Percentiles rank a stretch among this genome's conserved stretches.
These are phyloP conservation scores for Megathymus violae DNA, from an alignment of 1,140 invertebrate species.

Conservation along the genomic window DNA sequence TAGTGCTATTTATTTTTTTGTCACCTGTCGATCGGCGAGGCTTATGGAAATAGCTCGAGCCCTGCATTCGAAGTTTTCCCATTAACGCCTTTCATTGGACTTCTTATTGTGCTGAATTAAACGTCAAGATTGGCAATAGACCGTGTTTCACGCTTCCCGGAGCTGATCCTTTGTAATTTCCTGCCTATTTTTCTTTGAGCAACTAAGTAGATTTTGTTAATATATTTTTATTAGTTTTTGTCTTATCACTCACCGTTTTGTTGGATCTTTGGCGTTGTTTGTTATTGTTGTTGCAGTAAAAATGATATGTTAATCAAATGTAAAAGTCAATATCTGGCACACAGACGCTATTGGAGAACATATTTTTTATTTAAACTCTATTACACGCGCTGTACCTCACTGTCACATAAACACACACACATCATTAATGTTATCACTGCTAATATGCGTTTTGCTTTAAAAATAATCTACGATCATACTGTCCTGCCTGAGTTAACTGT, in stretches of 20 bases:
- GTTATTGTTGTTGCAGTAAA: too few species aligned
- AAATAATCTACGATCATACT: too few species aligned
- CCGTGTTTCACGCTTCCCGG: slow-evolving; percentile 55
- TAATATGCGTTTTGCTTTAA: too few species aligned
- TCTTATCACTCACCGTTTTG: not conserved
- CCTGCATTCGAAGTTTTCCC: slow-evolving; percentile 73
- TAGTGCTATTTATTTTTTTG: slow-evolving; percentile 79
- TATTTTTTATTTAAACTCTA: too few species aligned
- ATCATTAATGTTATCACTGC: too few species aligned
- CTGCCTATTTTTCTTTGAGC: slow-evolving; percentile 23
- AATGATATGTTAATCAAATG: too few species aligned
- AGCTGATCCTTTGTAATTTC: slow-evolving; percentile 54
- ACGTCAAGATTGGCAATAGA: slow-evolving; percentile 66
- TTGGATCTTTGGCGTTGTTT: too few species aligned
- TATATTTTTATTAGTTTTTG: slow-evolving; percentile 30
- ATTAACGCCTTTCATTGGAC: slow-evolving; percentile 64
- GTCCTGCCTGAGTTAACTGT: too few species aligned
- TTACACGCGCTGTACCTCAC: too few species aligned
- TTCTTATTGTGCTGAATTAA: slow-evolving; percentile 60
- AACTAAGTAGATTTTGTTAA: slow-evolving; percentile 5
- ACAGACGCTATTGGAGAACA: too few species aligned
- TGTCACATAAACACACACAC: too few species aligned
- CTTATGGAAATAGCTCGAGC: slow-evolving; percentile 72
- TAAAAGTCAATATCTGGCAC: too few species aligned
- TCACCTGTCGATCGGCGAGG: slow-evolving; percentile 70